These are phyloP conservation scores for Crax fasciolata DNA, from an alignment of 2,797 vertebrate genomes.

Conservation along the genomic window DNA sequence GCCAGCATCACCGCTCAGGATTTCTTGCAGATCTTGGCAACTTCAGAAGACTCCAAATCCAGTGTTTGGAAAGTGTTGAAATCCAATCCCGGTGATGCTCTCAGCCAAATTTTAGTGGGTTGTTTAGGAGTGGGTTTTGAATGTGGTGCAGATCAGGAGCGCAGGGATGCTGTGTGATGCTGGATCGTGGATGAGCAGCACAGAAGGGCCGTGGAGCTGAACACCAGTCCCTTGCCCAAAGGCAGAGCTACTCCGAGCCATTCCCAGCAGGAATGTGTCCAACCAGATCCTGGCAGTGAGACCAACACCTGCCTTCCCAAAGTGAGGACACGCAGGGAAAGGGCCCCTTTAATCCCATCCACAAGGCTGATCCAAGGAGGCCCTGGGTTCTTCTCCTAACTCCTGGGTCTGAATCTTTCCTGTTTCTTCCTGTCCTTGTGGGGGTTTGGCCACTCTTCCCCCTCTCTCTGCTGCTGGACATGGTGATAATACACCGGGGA, in stretches of 20 bases:
- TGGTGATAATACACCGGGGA: too few relatives aligned
- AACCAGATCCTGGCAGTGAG: rapidly evolving
- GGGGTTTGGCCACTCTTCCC: neutral
- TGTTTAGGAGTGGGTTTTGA: neutral
- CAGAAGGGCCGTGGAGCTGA: neutral
- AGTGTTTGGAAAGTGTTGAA: neutral
- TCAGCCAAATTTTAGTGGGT: neutral
- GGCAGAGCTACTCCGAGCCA: neutral
- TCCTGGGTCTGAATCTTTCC: neutral
- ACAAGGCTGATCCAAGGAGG: neutral
- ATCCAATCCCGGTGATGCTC: rapidly evolving
- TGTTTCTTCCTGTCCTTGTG: neutral
- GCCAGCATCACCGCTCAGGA: neutral
- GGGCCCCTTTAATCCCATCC: neutral
- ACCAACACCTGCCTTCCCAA: neutral
- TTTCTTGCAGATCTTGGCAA: neutral
- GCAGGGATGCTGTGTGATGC: rapidly evolving
- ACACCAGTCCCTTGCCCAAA: neutral
- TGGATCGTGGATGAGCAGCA: rapidly evolving
- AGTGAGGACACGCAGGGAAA: neutral
- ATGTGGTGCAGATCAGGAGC: neutral
- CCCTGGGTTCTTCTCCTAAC: neutral
- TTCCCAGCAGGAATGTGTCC: neutral
- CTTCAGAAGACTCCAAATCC: neutral
- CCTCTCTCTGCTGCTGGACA: neutral